Base-by-base conservation (phyloP, 2,888 invertebrate genomes). In the Nemapogon koenigi region DNA sequence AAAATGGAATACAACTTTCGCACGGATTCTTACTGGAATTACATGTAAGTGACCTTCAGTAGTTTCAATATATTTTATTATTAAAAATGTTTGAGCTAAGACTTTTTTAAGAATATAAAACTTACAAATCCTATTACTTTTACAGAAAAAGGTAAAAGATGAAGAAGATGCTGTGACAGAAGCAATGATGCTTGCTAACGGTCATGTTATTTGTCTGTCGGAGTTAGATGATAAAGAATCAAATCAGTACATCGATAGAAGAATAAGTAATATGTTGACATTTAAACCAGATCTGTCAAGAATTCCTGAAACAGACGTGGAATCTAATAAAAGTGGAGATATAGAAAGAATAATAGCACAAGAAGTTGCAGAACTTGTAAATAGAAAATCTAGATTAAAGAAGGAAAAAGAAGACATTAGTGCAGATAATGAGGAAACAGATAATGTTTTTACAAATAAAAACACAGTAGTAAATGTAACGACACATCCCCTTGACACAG, bases 11-110 rank as follows among this genome's bases (percentile, higher is more conserved):
- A 37, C 62, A 62, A 3, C 61, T 85, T 33, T 73, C 79, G 2
- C 65, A 73, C 43, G 83, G 85, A 28, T 84, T 85, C 49, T 66
- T 86, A n/a, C 55, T 83, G 33, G 82, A 82, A 44, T 64, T 84
- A 52, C 83, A 84, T 60, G 85, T 84, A 59, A 67, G 69, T 50
- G 8, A 25, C 16, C 32, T 7, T 7, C 16, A 15, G n/a, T n/a
- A n/a, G n/a, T n/a, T 29, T 18, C 13, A 22, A 33, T 17, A 13
- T 16, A 16, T 4, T 16, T 15, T 17, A 13, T 10, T 10, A 4
- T 3, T 35, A 29, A 22, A 22, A 22, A 28, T 28, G 13, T 28
- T 28, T 7, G 29, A n/a, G 13, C 11, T 11, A 11, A 6, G 11
- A 28, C 10, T 22, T 22, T 10, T 22, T 22, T 22, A 10, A 22